Conservation (phyloP, 2,888 invertebrate species). For the Athripsodes cinereus region DNA sequence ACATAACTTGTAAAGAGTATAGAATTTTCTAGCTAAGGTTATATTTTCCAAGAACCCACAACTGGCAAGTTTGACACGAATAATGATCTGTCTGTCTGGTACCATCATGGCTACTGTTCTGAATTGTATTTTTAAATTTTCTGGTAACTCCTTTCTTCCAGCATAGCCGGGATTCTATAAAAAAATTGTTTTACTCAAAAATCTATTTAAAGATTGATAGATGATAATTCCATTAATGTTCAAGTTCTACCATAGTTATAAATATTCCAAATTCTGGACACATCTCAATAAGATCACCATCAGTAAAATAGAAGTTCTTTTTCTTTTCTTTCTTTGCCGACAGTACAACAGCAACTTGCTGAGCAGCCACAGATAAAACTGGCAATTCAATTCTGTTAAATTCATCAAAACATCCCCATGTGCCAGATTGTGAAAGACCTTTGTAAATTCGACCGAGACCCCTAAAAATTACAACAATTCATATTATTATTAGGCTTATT, state of each 20-base stretch:
- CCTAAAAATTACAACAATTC: slow-evolving; percentile 40
- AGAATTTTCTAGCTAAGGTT: slow-evolving; percentile 90
- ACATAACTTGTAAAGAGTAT: slow-evolving; percentile 92
- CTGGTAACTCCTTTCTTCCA: slow-evolving; percentile 91
- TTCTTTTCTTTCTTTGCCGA: slow-evolving; percentile 91
- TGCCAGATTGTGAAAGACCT: slow-evolving; percentile 90
- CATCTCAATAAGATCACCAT: slow-evolving; percentile 88
- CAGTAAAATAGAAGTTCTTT: slow-evolving; percentile 86
- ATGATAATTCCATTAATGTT: too few relatives aligned
- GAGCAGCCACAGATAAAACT: slow-evolving; percentile 91
- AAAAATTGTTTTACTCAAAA: background rate
- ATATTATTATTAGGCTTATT: background rate
- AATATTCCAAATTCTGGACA: slow-evolving; percentile 96
- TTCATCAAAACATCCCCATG: slow-evolving; percentile 98
- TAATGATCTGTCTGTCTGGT: slow-evolving; percentile 94
- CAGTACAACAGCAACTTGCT: slow-evolving; percentile 91
- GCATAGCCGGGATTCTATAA: slow-evolving; percentile 94
- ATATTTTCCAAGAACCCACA: slow-evolving; percentile 96
- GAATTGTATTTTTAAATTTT: slow-evolving; percentile 96
- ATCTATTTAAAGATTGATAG: background rate
- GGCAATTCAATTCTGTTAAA: slow-evolving; percentile 94
- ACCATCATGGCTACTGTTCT: slow-evolving; percentile 99
- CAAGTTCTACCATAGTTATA: slow-evolving; percentile 82
- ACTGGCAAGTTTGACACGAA: slow-evolving; percentile 90
- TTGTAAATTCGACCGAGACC: slow-evolving; percentile 94